These are phyloP conservation scores for Acrobeloides nanus DNA, from an alignment of 2,888 invertebrate genomes.

Conservation along the genomic window DNA sequence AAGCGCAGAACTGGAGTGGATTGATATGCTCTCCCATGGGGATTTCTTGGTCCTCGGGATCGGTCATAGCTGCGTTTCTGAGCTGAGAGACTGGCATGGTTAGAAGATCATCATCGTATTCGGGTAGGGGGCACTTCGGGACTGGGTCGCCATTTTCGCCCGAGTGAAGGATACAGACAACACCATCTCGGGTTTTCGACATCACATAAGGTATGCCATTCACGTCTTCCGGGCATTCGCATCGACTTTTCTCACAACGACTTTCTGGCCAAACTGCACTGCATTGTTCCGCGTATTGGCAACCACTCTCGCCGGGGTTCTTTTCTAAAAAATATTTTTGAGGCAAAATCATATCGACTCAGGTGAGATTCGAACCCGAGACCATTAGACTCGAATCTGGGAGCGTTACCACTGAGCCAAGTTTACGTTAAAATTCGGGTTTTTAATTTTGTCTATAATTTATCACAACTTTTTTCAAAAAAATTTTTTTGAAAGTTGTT, in stretches of 20 bases:
- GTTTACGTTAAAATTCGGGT: too few species aligned
- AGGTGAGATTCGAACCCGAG: background rate
- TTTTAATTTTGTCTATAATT: too few species aligned
- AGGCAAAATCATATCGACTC: background rate
- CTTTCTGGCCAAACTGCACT: conserved; percentile 50
- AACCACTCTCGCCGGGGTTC: conserved; percentile 51
- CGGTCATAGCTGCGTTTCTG: conserved; percentile 51
- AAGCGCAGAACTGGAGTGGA: conserved; percentile 49
- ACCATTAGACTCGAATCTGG: background rate
- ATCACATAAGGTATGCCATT: conserved; percentile 52
- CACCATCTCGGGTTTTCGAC: conserved; percentile 48
- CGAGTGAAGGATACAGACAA: conserved; percentile 49
- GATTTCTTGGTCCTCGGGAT: conserved; percentile 50
- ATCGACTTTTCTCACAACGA: conserved; percentile 49
- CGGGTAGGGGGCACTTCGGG: conserved; percentile 38
- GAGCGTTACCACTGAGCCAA: too few species aligned
- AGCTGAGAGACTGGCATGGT: conserved; percentile 52
- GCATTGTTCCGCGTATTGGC: conserved; percentile 51
- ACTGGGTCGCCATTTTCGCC: conserved; percentile 52
- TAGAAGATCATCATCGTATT: conserved; percentile 50
- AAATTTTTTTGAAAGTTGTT: too few species aligned
- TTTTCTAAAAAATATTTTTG: conserved; percentile 31
- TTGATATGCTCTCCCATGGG: conserved; percentile 52
- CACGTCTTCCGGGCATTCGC: conserved; percentile 52
- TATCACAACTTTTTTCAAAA: too few species aligned